These are phyloP conservation scores for Cantharis nigra DNA, from an alignment of 2,888 invertebrate genomes.

Conservation along the genomic window DNA sequence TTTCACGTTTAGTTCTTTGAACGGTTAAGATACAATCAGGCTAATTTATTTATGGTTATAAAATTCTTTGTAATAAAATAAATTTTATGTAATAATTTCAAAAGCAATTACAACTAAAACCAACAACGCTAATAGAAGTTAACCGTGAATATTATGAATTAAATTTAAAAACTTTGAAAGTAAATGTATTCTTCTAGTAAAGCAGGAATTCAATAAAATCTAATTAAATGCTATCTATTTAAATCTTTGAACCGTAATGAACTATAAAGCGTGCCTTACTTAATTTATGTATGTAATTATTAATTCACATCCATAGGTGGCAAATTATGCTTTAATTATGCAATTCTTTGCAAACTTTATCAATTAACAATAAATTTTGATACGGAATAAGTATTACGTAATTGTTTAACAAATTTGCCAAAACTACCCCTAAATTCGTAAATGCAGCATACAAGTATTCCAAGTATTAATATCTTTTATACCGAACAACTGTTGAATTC, in stretches of 20 bases:
- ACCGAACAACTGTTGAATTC: not conserved
- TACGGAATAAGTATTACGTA: not conserved
- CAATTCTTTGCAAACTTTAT: too few relatives aligned
- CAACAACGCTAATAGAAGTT: not conserved
- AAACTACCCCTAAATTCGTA: not conserved
- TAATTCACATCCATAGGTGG: not conserved
- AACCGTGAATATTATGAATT: not conserved
- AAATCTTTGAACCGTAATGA: not conserved
- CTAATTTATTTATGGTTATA: not conserved
- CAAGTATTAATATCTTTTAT: not conserved
- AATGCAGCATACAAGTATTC: not conserved
- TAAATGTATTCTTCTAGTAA: not conserved
- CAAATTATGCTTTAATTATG: not conserved
- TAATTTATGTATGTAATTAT: not conserved
- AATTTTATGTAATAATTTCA: not conserved
- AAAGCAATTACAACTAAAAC: not conserved
- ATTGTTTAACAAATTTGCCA: not conserved
- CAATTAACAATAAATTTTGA: not conserved
- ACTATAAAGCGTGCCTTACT: not conserved
- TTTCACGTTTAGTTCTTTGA: not conserved
- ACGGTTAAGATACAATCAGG: not conserved
- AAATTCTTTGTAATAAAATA: not conserved
- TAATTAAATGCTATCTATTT: not conserved
- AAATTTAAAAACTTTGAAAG: not conserved
- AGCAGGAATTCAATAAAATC: not conserved